These are phyloP conservation scores for Rhynchophorus ferrugineus DNA, from an alignment of 1,140 invertebrate species.

Conservation along the genomic window DNA sequence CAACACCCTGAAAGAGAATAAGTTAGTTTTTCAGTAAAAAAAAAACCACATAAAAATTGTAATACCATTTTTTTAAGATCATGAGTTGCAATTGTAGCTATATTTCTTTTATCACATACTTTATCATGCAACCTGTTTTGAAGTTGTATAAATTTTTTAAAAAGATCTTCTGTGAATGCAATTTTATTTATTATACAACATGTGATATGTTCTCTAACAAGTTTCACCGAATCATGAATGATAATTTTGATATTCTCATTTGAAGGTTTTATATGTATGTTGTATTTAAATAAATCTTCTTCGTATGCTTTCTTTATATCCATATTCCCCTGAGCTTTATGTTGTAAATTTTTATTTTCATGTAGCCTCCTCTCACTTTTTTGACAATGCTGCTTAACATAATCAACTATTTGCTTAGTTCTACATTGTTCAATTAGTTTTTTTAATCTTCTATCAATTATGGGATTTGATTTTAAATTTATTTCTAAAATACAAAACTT, in stretches of 20 bases:
- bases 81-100: slow-evolving; percentile 75
- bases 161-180: slow-evolving; percentile 53
- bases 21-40: slow-evolving; percentile 1
- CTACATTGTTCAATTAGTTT: slow-evolving; percentile 65
- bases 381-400: slow-evolving; percentile 55
- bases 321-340: slow-evolving; percentile 31
- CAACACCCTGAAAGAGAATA: slow-evolving; percentile 34
- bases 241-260: slow-evolving; percentile 28
- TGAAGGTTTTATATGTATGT: slow-evolving; percentile 33
- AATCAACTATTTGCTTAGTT: slow-evolving; percentile 62
- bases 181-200: slow-evolving; percentile 64
- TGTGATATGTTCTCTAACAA: slow-evolving; percentile 61
- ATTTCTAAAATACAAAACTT: slow-evolving; percentile 21
- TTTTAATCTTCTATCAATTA: slow-evolving; percentile 60
- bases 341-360: slow-evolving; percentile 31
- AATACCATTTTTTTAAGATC: slow-evolving; percentile 60
- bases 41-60: slow-evolving; percentile 6
- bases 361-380: slow-evolving; percentile 39
- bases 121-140: slow-evolving; percentile 76
- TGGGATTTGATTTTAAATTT: slow-evolving; percentile 59
- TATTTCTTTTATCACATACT: slow-evolving; percentile 67
- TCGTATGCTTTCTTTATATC: slow-evolving; percentile 33
- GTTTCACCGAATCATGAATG: slow-evolving; percentile 35
- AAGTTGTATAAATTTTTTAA: slow-evolving; percentile 72
- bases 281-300: slow-evolving; percentile 22